Conservation (phyloP, 2,113 vertebrate species). For the Symphodus melops region DNA sequence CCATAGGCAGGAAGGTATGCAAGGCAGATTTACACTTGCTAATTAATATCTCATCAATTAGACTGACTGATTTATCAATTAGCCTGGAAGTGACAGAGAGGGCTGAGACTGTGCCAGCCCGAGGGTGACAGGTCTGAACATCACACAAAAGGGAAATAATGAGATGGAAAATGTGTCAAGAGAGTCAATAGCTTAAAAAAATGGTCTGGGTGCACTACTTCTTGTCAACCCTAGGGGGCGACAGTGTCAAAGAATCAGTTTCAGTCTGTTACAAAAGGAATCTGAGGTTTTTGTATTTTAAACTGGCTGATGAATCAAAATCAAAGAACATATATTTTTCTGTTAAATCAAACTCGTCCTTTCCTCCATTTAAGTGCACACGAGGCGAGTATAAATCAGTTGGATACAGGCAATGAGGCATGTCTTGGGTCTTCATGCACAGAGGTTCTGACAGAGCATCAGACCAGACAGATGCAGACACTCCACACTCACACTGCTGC, state of each 20-base stretch:
- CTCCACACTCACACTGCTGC: slow-evolving; percentile 64
- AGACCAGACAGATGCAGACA: slow-evolving; percentile 71
- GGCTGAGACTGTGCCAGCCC: slow-evolving; percentile 18
- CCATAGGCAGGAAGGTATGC: slow-evolving; percentile 38
- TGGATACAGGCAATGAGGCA: slow-evolving; percentile 65
- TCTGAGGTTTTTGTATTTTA: no score
- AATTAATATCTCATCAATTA: slow-evolving; percentile 44
- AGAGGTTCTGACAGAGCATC: slow-evolving; percentile 67
- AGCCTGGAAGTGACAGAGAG: slow-evolving; percentile 36
- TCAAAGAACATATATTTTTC: no score
- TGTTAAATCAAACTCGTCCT: background rate
- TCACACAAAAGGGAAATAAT: slow-evolving; percentile 59
- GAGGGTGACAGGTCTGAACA: slow-evolving; percentile 51
- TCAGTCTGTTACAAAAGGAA: no score
- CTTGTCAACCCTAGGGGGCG: slow-evolving; percentile 18
- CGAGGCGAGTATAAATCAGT: slow-evolving; percentile 44
- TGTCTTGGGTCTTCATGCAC: slow-evolving; percentile 72
- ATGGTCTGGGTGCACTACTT: slow-evolving; percentile 5
- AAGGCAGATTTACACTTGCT: slow-evolving; percentile 29
- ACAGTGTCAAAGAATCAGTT: slow-evolving; percentile 6
- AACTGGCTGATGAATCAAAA: no score
- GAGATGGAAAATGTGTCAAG: slow-evolving; percentile 58
- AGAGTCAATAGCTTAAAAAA: slow-evolving; percentile 3
- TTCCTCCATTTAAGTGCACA: slow-evolving; percentile 33
- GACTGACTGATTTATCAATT: slow-evolving; percentile 34